Evolutionary conservation across 30 jellyfish, hydroid and myxozoan species (phyloP).

Genomic region (Morbakka virulenta): DNA sequence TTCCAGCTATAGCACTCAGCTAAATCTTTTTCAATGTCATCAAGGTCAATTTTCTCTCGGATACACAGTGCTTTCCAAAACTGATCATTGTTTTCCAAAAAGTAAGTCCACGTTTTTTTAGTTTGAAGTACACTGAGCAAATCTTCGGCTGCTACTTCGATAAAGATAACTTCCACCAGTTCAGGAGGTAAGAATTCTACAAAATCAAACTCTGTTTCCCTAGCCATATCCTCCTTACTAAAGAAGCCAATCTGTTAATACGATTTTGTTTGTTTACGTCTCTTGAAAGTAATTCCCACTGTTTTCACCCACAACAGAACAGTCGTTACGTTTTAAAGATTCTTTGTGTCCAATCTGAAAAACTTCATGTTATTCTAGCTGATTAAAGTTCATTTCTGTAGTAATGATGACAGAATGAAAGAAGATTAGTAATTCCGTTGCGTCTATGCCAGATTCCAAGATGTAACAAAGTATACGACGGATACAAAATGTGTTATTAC

Average conservation of each 20-base stretch:
- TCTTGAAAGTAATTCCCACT: no score
- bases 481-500: no score
- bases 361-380: background rate
- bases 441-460: no score
- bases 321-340: no score
- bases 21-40: constrained; percentile 39
- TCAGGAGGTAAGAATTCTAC: constrained; percentile 52
- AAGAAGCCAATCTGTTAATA: no score
- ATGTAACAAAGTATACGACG: no score
- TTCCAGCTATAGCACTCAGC: constrained; percentile 43
- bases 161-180: constrained; percentile 38
- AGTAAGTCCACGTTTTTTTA: constrained; percentile 23
- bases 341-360: no score
- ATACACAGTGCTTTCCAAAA: constrained; percentile 48
- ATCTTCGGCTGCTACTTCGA: constrained; percentile 28
- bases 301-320: no score
- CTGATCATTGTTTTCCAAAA: constrained; percentile 31
- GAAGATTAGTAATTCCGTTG: no score
- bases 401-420: no score
- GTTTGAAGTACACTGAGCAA: constrained; percentile 27
- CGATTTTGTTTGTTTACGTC: no score
- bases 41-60: constrained; percentile 6
- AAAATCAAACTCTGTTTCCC: constrained; percentile 9
- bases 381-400: no score
- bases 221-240: background rate